phyloP scores from a whole-genome alignment of 2,888 invertebrate genomes.

The Andrena fulva region DNA sequence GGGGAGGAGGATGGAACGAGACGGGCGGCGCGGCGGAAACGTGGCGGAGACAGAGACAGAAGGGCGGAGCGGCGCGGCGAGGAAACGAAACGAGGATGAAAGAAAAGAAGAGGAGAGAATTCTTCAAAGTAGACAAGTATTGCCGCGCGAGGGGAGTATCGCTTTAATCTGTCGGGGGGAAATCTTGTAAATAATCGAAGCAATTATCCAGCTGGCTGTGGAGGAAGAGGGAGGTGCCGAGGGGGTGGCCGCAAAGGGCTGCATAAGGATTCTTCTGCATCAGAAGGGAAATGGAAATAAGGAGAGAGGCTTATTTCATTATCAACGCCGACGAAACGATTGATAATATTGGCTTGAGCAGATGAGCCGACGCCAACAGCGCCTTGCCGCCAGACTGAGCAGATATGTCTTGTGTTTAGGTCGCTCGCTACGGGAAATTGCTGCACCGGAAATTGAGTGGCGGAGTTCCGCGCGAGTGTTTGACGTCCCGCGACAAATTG shows the following conservation, averaged over 20 bases:
- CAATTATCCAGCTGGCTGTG: constrained; percentile 67
- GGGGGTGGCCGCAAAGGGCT: constrained; percentile 28
- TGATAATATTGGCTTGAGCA: constrained; percentile 63
- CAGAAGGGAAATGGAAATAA: constrained; percentile 43
- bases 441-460: constrained; percentile 58
- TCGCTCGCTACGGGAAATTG: constrained; percentile 54
- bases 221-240: constrained; percentile 20
- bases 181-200: constrained; percentile 75
- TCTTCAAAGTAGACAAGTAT: constrained; percentile 47
- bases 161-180: constrained; percentile 68
- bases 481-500: constrained; percentile 54
- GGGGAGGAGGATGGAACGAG: constrained; percentile 36
- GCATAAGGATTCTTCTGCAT: constrained; percentile 21
- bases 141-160: constrained; percentile 45
- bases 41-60: constrained; percentile 19
- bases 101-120: constrained; percentile 27
- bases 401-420: constrained; percentile 51
- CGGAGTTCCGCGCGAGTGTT: constrained; percentile 51
- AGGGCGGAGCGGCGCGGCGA: background rate
- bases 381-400: constrained; percentile 11
- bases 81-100: constrained; percentile 43
- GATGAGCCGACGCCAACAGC: constrained; percentile 39
- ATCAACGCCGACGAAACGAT: constrained; percentile 59
- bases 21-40: constrained; percentile 3
- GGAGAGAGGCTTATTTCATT: constrained; percentile 61